A percentile compares a stretch with the other conserved stretches of the same genome.
These are phyloP conservation scores for Hestina assimilis DNA, from an alignment of 1,140 invertebrate genomes.

Conservation along the genomic window DNA sequence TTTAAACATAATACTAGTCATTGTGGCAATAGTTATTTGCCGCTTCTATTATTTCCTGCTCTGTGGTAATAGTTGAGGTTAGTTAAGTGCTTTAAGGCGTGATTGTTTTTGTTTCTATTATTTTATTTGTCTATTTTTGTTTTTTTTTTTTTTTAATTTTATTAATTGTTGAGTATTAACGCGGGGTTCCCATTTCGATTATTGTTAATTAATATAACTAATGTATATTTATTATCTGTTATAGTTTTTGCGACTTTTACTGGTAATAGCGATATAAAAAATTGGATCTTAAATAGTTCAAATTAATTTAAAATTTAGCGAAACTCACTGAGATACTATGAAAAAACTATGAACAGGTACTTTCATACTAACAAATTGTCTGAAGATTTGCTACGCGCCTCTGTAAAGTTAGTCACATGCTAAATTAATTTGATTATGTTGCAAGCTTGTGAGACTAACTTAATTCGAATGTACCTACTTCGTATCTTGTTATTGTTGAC, in stretches of 20 bases:
- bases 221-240: constrained; percentile 1
- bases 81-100: constrained; percentile 31
- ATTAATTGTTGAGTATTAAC: constrained; percentile 38
- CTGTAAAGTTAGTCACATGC: not conserved
- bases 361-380: no score
- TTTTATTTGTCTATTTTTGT: constrained; percentile 24
- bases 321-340: no score
- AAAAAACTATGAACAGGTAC: no score
- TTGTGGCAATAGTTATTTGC: constrained; percentile 6
- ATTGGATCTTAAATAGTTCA: no score
- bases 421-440: not conserved
- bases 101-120: constrained; percentile 42
- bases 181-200: constrained; percentile 17
- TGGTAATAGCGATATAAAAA: not conserved
- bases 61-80: constrained; percentile 30
- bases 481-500: no score
- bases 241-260: not conserved
- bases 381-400: no score
- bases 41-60: constrained; percentile 4
- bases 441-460: no score
- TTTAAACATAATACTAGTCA: not conserved
- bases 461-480: no score
- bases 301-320: no score
- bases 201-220: constrained; percentile 12
- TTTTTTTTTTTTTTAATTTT: constrained; percentile 38